Evolutionary conservation across 2,113 vertebrate genomes (phyloP), one percentile per base, ranked within the genome.

Genomic region (Saimiri boliviensis): DNA sequence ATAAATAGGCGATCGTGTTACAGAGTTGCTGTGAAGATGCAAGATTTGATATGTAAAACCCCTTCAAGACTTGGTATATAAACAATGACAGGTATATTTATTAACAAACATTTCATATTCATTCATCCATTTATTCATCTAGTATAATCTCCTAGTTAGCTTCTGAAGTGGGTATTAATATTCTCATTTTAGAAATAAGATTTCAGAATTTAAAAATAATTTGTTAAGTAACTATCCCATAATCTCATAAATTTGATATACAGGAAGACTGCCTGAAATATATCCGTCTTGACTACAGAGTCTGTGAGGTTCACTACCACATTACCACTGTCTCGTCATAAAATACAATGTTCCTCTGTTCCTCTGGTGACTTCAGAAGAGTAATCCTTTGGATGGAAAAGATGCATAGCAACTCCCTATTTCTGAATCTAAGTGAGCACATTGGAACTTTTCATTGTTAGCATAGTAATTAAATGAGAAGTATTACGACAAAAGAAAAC

Each of bases 401-500:
- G 58, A 16, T 32, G 52, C 5, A 70, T 45, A 91, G 13, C 7
- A 58, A 70, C n/a, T 87, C 80, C 21, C 32, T 35, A 47, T 89
- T 81, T 71, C 84, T 96, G 3, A 35, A 93, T 81, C 86, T 96
- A 92, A 95, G 74, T 27, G 68, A 97, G 32, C 83, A 16, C 21
- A 96, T 60, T 60, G 42, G 49, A 91, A 4, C 5, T 49, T 93
- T 47, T 83, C 58, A 68, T 56, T 91, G 73, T 92, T 89, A 56
- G 27, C 68, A 91, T 6, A 87, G 63, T 88, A 95, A 96, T 93
- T 89, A 93, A 96, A 94, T 20, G 10, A 94, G 92, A 93, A 77
- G 32, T 74, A n/a, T 91, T 91, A 91, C 40, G 91, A 93, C 83
- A 81, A 83, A 96, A 93, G 83, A 93, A 97, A 97, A 91, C 60